A percentile compares a stretch with the other conserved stretches of the same genome.
phyloP scores from a whole-genome alignment of 2,888 invertebrate genomes.

The Podotricha telesiphe region DNA sequence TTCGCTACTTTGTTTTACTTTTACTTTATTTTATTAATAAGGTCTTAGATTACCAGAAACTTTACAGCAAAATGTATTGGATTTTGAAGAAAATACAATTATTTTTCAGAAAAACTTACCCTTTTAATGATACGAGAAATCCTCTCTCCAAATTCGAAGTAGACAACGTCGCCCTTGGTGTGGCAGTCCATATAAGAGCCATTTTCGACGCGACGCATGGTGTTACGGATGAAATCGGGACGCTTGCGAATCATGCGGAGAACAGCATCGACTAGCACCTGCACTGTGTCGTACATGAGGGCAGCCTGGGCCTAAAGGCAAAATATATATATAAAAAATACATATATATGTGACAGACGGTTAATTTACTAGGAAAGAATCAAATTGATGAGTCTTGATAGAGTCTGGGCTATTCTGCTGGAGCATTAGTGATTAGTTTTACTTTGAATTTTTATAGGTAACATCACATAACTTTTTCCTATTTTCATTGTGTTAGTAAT shows the following conservation, averaged over 20 bases:
- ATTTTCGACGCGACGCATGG: conserved; percentile 78
- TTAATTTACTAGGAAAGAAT: too few relatives aligned
- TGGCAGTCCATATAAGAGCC: conserved; percentile 91
- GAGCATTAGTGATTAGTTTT: too few relatives aligned
- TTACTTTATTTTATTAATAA: too few relatives aligned
- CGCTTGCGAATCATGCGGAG: conserved; percentile 91
- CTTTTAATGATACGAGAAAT: conserved; percentile 91
- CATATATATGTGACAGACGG: background rate
- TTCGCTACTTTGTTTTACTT: too few relatives aligned
- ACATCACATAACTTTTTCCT: too few relatives aligned
- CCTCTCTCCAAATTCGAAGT: conserved; percentile 94
- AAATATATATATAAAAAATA: conserved; percentile 14
- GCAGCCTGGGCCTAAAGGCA: conserved; percentile 92
- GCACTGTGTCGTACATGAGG: conserved; percentile 96
- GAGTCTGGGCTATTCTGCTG: too few relatives aligned
- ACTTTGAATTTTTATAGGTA: too few relatives aligned
- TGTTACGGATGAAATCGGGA: conserved; percentile 88
- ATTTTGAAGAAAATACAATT: too few relatives aligned
- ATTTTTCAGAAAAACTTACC: conserved; percentile 61
- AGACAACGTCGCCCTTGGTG: conserved; percentile 88
- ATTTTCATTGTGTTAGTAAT: too few relatives aligned
- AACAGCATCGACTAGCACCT: conserved; percentile 94
- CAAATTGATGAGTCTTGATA: too few relatives aligned
- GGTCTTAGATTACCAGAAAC: too few relatives aligned
- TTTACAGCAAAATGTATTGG: too few relatives aligned